Percentiles rank a stretch among this genome's conserved stretches.
Evolutionary conservation across 2,888 invertebrate species (phyloP).

Genomic region (Hipparchia sbordonii): DNA sequence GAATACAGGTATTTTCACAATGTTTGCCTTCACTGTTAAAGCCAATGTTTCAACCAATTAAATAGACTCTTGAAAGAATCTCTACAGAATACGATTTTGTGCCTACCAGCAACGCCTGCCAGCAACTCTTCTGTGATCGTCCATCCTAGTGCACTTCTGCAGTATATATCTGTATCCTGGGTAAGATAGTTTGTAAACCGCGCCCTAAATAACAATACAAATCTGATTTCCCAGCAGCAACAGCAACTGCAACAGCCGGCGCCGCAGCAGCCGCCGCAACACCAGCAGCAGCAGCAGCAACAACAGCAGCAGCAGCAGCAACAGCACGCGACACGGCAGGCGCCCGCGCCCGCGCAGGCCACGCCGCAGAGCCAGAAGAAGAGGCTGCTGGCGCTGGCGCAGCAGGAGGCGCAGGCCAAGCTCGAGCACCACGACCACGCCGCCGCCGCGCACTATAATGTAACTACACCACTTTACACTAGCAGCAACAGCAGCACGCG

Average conservation of each 20-base stretch:
- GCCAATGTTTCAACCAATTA: too few relatives aligned
- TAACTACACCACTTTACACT: slow-evolving; percentile 1
- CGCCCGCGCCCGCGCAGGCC: slow-evolving; percentile 51
- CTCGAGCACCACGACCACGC: slow-evolving; percentile 74
- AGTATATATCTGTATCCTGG: too few relatives aligned
- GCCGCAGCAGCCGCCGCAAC: slow-evolving; percentile 34
- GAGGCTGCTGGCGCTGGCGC: slow-evolving; percentile 91
- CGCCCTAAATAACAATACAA: too few relatives aligned
- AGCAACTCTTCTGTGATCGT: too few relatives aligned
- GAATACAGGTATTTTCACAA: too few relatives aligned
- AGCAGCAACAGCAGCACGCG: neutral
- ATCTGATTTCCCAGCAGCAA: neutral
- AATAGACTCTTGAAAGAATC: too few relatives aligned
- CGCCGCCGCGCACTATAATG: slow-evolving; percentile 56
- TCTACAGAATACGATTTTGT: too few relatives aligned
- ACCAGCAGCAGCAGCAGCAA: slow-evolving; percentile 42
- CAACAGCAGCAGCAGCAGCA: slow-evolving; percentile 45
- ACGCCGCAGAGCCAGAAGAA: slow-evolving; percentile 94
- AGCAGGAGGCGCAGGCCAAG: slow-evolving; percentile 82
- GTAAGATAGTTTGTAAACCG: too few relatives aligned
- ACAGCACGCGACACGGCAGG: slow-evolving; percentile 32
- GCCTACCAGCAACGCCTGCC: too few relatives aligned
- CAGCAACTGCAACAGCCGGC: slow-evolving; percentile 19
- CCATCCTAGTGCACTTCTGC: too few relatives aligned
- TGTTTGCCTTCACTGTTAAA: too few relatives aligned